Evolutionary conservation across 2,797 vertebrate genomes (phyloP).

Genomic region (Phoebastria nigripes): DNA sequence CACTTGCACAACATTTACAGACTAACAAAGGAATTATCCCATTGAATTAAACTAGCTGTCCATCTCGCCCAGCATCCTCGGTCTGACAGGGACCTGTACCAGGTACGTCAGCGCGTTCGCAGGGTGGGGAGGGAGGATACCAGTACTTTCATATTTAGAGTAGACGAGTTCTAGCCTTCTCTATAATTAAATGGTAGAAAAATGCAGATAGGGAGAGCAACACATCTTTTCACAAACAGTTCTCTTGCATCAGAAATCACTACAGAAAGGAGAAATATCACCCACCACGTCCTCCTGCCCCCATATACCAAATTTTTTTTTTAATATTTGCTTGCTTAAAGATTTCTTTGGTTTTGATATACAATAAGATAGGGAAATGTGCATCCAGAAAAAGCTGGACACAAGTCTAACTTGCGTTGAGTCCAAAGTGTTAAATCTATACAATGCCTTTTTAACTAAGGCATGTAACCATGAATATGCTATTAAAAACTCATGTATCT

Average conservation of each 20-base stretch:
- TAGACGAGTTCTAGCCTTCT: neutral
- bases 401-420: neutral
- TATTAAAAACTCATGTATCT: neutral
- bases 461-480: neutral
- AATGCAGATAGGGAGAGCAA: neutral
- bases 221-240: neutral
- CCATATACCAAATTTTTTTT: neutral
- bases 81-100: neutral
- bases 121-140: neutral
- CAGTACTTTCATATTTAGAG: neutral
- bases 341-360: neutral
- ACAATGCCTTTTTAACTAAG: neutral
- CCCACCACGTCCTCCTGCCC: neutral
- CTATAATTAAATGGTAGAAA: slow-evolving; percentile 27
- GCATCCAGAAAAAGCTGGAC: neutral
- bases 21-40: neutral
- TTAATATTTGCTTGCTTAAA: neutral
- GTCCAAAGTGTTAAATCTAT: neutral
- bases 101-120: fast-evolving
- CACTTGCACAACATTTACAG: neutral
- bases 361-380: fast-evolving
- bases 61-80: neutral
- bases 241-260: slow-evolving; percentile 3
- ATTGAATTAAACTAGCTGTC: neutral
- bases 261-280: neutral